Percentiles rank a stretch among this genome's conserved stretches.
Conservation (phyloP, 2,113 vertebrate genomes). For the Sebastes schlegelii region DNA sequence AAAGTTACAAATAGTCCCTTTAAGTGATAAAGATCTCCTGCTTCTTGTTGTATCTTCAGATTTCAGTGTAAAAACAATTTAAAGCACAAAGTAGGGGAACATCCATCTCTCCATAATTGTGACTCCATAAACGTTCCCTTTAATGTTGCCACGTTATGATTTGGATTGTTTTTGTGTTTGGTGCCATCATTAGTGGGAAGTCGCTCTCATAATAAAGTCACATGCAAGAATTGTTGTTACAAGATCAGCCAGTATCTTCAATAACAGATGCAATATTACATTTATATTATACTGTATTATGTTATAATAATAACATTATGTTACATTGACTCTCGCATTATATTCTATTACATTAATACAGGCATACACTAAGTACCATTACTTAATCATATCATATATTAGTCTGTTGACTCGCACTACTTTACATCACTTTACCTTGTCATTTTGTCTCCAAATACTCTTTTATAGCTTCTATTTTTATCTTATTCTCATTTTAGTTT, state of each 20-base stretch:
- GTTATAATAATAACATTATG: background rate
- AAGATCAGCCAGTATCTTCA: background rate
- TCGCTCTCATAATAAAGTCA: background rate
- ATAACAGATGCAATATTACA: background rate
- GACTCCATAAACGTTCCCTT: background rate
- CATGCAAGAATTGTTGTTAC: background rate
- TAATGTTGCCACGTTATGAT: background rate
- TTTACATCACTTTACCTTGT: too few species aligned
- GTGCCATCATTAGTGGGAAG: background rate
- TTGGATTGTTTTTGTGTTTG: background rate
- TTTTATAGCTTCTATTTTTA: too few species aligned
- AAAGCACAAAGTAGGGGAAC: background rate
- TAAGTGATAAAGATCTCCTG: background rate
- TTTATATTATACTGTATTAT: background rate
- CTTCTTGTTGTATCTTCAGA: background rate
- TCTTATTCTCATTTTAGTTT: too few species aligned
- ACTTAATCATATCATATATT: background rate
- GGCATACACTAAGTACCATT: background rate
- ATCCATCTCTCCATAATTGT: background rate
- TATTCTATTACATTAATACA: background rate
- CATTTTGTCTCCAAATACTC: too few species aligned
- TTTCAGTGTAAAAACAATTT: background rate
- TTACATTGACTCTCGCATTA: background rate
- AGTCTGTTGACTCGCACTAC: too few species aligned
- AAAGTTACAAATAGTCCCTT: too few species aligned